Evolutionary conservation across 1,140 invertebrate genomes (phyloP).

Genomic region (Lepidurus couesii): DNA sequence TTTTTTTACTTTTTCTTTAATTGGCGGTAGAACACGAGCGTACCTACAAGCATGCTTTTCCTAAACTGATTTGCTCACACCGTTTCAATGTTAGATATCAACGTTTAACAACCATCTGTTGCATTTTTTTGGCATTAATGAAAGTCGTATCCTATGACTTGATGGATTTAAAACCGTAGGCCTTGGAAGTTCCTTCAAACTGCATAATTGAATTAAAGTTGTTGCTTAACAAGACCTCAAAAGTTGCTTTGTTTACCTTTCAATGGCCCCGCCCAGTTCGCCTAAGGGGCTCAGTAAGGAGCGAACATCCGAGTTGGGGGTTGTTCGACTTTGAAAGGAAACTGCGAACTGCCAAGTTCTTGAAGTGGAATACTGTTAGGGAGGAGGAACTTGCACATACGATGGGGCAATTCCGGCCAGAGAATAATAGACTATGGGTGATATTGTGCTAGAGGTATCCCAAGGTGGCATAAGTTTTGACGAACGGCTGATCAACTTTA

Average conservation of each 20-base stretch:
- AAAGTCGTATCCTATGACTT: too few relatives aligned
- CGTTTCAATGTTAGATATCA: background rate
- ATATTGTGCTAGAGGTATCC: slow-evolving; percentile 67
- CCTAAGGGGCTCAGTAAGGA: background rate
- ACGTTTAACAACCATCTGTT: background rate
- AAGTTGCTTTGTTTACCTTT: background rate
- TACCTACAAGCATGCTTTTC: slow-evolving; percentile 3
- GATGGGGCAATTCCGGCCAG: background rate
- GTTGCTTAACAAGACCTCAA: background rate
- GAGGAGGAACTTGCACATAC: background rate
- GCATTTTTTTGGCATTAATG: too few relatives aligned
- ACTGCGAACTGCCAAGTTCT: background rate
- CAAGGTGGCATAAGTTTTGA: slow-evolving; percentile 82
- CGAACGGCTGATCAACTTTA: slow-evolving; percentile 75
- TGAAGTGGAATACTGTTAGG: background rate
- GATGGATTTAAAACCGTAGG: too few relatives aligned
- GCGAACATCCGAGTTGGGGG: background rate
- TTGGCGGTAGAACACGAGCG: background rate
- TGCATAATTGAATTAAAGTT: too few relatives aligned
- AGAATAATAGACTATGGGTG: slow-evolving; percentile 18
- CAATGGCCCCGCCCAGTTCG: slow-evolving; percentile 1
- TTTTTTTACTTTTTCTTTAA: background rate
- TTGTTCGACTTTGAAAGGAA: background rate
- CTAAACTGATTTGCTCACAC: background rate
- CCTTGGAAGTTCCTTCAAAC: too few relatives aligned